These are phyloP conservation scores for Solea solea DNA, from an alignment of 2,113 vertebrate genomes.

Conservation along the genomic window DNA sequence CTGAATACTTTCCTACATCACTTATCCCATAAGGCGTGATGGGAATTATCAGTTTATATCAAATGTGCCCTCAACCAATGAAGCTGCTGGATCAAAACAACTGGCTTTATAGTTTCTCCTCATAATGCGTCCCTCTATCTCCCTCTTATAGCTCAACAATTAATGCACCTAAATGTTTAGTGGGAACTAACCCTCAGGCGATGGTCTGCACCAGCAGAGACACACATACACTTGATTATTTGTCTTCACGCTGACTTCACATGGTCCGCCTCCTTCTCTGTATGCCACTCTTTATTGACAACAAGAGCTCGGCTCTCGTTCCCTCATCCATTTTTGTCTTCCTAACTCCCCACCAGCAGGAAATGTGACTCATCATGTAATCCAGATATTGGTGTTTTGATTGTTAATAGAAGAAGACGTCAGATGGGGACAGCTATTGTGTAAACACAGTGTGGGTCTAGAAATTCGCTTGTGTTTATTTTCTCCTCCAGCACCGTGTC, in stretches of 20 bases:
- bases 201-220: conserved; percentile 9
- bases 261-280: conserved; percentile 47
- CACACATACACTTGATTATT: conserved; percentile 18
- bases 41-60: conserved; percentile 6
- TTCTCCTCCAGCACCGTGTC: conserved; percentile 28
- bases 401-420: conserved; percentile 31
- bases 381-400: conserved; percentile 32
- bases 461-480: conserved; percentile 47
- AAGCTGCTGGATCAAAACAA: too few relatives aligned
- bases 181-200: conserved; percentile 17
- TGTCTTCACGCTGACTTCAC: conserved; percentile 53
- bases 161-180: conserved; percentile 29
- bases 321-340: conserved; percentile 27
- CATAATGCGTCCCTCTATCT: conserved; percentile 25
- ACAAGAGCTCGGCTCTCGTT: conserved; percentile 13
- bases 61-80: conserved; percentile 25
- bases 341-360: conserved; percentile 15
- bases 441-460: conserved; percentile 30
- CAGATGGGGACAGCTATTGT: conserved; percentile 43
- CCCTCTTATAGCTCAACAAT: conserved; percentile 36
- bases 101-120: conserved; percentile 25
- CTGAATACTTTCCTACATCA: neutral
- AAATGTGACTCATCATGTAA: conserved; percentile 48
- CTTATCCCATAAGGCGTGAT: conserved; percentile 8
- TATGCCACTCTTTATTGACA: conserved; percentile 54